Base-by-base conservation (phyloP, 2,797 vertebrate species). In the Eurystomus glaucurus region DNA sequence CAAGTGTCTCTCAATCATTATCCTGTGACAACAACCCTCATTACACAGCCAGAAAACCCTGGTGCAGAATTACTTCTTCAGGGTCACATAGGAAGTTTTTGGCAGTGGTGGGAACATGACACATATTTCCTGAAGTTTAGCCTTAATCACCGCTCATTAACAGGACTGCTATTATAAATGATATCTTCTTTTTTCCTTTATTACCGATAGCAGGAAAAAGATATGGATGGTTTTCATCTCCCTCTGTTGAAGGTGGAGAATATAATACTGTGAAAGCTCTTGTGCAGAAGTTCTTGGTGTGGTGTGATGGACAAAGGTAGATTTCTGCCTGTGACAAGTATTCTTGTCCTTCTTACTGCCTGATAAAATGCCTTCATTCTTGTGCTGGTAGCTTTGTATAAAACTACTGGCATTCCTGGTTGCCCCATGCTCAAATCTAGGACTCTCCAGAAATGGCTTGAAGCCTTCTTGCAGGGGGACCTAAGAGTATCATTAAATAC, bases 111-210 rank as follows among this genome's bases (percentile, higher is more conserved):
- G 15, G 52, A 61, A 70, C 50, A 39, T 74, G 60, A 37, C 58
- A 66, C 33, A 26, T 33, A 25, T 75, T 95, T 96, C 85, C 87
- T 86, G 65, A 86, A 64, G 43, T 64, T 91, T 64, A 91, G 6
- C 46, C 66, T 95, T 87, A 85, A 82, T 93, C 51, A 41, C 62
- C 89, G 76, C 69, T 94, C 55, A 51, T 93, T 92, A 94, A 70
- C 28, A 11, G 87, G 51, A 50, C 57, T 87, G 3, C 68, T 87
- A 7, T 66, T 85, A 82, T 41, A 82, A 88, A 74, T 37, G 1
- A 62, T 41, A 39, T 33, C 17, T 78, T 90, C 26, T 66, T 80
- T 50, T 93, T 84, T 86, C 26, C 45, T 86, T 87, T 64, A 52
- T 74, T 58, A 66, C 64, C 7, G 3, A 23, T 26, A 46, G 9